Evolutionary conservation across 92 coral and sea anemone genomes (phyloP).

Genomic region (Hydrozoanthus gracilis): DNA sequence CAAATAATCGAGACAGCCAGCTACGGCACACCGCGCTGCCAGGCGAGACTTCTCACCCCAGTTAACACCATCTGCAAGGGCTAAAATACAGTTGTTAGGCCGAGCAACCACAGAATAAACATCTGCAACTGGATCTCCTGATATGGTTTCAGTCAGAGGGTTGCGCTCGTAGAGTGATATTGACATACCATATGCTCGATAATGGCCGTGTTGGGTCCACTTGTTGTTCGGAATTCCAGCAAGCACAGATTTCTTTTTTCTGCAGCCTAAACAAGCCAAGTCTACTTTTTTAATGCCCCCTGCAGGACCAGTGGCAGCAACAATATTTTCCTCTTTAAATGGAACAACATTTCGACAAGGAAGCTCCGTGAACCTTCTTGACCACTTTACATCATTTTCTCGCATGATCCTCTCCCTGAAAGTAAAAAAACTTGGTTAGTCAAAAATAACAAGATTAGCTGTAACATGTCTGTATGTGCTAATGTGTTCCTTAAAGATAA

Average conservation of each 20-base stretch:
- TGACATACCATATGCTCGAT: slow-evolving; percentile 86
- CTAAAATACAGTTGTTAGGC: slow-evolving; percentile 86
- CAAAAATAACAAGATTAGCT: not conserved
- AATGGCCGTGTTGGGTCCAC: slow-evolving; percentile 81
- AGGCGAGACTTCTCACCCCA: slow-evolving; percentile 98
- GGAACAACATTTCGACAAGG: slow-evolving; percentile 74
- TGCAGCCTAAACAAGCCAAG: slow-evolving; percentile 45
- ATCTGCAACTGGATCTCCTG: slow-evolving; percentile 97
- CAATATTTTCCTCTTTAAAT: slow-evolving; percentile 60
- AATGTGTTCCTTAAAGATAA: not conserved
- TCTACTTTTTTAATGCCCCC: slow-evolving; percentile 77
- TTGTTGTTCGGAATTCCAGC: slow-evolving; percentile 60
- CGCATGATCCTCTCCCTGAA: slow-evolving; percentile 71
- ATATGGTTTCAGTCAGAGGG: slow-evolving; percentile 67
- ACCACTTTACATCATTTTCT: slow-evolving; percentile 73
- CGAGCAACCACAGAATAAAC: slow-evolving; percentile 94
- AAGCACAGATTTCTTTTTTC: slow-evolving; percentile 42
- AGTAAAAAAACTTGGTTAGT: not conserved
- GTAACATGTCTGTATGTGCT: not conserved
- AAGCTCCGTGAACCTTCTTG: slow-evolving; percentile 59
- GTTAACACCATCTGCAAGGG: slow-evolving; percentile 95
- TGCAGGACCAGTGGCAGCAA: slow-evolving; percentile 94
- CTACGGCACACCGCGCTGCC: slow-evolving; percentile 97
- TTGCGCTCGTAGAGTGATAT: slow-evolving; percentile 87
- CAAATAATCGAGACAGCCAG: slow-evolving; percentile 87